Conservation (phyloP, 2,113 vertebrate species). For the Sylvilagus bachmani region DNA sequence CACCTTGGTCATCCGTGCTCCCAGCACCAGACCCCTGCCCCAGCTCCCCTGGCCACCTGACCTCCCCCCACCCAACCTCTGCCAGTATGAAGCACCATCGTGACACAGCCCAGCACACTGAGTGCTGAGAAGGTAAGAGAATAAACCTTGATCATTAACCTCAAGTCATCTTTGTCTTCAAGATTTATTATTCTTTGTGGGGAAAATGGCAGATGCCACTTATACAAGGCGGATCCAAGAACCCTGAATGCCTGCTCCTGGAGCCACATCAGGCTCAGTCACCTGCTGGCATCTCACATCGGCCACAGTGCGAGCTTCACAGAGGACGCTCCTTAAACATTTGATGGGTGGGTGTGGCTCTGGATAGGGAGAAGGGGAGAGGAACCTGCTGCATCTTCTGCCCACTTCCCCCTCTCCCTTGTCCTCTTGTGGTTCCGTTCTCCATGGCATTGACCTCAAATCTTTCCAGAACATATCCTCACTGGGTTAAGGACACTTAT, state of each 20-base stretch:
- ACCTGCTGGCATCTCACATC: background rate
- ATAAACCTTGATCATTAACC: background rate
- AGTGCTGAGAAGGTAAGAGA: background rate
- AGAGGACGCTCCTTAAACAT: background rate
- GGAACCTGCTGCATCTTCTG: too few species aligned
- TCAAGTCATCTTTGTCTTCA: too few species aligned
- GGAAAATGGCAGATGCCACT: too few species aligned
- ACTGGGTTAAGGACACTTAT: background rate
- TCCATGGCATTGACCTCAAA: too few species aligned
- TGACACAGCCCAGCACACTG: background rate
- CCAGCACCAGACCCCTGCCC: background rate
- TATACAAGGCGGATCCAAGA: background rate
- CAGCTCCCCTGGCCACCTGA: background rate
- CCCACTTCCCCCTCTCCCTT: too few species aligned
- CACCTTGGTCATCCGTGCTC: background rate
- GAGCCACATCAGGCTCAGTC: background rate
- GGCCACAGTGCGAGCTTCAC: background rate
- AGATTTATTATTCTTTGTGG: background rate
- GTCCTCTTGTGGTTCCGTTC: background rate
- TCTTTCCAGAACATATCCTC: background rate
- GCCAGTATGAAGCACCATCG: background rate
- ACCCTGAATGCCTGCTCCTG: background rate
- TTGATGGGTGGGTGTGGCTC: background rate
- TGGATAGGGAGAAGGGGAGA: background rate
- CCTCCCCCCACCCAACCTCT: background rate